Evolutionary conservation across 1,140 invertebrate genomes (phyloP), one percentile per base, ranked within the genome.

Genomic region (Atta texana): DNA sequence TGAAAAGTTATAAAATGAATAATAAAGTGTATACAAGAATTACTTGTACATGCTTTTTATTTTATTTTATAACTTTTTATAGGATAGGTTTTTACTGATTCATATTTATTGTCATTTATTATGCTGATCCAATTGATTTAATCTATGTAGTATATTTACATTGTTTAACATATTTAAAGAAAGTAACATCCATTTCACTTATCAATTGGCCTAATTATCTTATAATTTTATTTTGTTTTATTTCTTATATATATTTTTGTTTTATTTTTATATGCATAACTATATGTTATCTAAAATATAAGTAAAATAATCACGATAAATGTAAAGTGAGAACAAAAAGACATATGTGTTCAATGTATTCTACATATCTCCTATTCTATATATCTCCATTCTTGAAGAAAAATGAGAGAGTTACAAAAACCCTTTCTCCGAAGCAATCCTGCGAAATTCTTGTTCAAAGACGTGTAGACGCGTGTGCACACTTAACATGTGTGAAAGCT

Each of bases 361-460:
- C 49, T 74, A 18, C 24, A 74, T 18, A 1, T 72, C 31, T 34
- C 0, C 16, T 57, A 21, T n/a, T n/a, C n/a, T n/a, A n/a, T n/a
- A n/a, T n/a, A n/a, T n/a, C n/a, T n/a, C 21, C 10, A 18, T 14
- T 71, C 12, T 24, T 31, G 24, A 61, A 39, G 39, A 61, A 84
- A 74, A 74, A 39, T 61, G 80, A 84, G 39, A 44, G 14, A 81
- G 18, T 57, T 39, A 82, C 8, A 68, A 49, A 57, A 84, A 61
- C 4, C 18, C 39, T 82, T 82, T 74, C 31, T 59, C 21, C 7
- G 55, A 74, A 49, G 53, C 55, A 39, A 34, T 16, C 64, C 39
- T 18, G 76, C 31, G 39, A 69, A 74, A 82, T 74, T 82, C 55
- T 74, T 28, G 64, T 72, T 81, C 34, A 71, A 81, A 72, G 63